phyloP scores from a whole-genome alignment of 1,140 invertebrate species.

The Trachymyrmex cornetzi region DNA sequence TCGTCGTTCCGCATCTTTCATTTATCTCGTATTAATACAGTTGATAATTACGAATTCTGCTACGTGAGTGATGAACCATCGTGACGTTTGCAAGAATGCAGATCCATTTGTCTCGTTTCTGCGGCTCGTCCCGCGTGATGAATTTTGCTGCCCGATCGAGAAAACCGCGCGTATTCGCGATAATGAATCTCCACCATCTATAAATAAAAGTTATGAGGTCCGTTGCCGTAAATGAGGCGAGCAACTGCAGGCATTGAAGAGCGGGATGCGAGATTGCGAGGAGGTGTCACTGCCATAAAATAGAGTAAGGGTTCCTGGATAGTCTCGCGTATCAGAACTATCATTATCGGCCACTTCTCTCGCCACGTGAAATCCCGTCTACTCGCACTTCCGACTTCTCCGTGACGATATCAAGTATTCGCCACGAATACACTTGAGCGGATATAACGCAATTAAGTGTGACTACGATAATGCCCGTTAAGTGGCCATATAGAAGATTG shows the following conservation, averaged over 20 bases:
- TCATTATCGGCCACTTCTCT: constrained; percentile 53
- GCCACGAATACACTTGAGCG: neutral
- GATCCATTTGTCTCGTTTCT: constrained; percentile 49
- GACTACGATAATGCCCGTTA: constrained; percentile 44
- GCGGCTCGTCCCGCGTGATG: constrained; percentile 39
- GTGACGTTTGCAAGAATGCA: constrained; percentile 55
- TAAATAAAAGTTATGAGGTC: constrained; percentile 41
- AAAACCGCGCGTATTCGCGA: constrained; percentile 34
- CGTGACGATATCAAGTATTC: constrained; percentile 15
- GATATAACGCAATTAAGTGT: constrained; percentile 38
- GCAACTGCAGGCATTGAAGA: neutral
- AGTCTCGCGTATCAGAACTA: neutral
- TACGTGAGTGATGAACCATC: constrained; percentile 40
- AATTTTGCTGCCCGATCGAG: constrained; percentile 35
- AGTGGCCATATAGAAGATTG: constrained; percentile 26
- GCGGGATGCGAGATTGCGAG: neutral
- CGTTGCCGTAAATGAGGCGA: constrained; percentile 41
- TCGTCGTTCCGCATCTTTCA: neutral
- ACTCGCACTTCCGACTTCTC: constrained; percentile 59
- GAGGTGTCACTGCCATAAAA: constrained; percentile 35
- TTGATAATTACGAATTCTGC: constrained; percentile 50
- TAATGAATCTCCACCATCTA: constrained; percentile 43
- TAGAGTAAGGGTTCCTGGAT: constrained; percentile 1
- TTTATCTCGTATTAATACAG: constrained; percentile 37
- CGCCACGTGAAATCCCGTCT: neutral